Evolutionary conservation across 2,888 invertebrate species (phyloP), one percentile per base, ranked within the genome.

Genomic region (Drosophila prolongata): DNA sequence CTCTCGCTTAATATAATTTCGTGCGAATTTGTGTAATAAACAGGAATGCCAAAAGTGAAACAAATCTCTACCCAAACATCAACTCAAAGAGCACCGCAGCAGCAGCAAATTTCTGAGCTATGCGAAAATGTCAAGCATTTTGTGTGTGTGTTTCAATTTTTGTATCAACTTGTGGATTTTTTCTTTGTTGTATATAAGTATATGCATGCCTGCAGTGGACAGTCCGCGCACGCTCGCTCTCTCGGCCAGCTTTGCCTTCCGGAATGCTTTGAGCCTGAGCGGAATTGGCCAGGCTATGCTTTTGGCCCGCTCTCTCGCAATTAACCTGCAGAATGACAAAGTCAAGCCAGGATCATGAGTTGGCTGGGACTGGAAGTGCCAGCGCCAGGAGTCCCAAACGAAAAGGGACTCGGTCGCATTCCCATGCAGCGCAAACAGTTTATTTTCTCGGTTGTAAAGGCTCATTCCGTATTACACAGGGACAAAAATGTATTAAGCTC

Each of bases 111-210:
- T 52, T 43, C 14, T 30, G 50, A 59, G 50, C 42, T 49, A 55
- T 61, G 66, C 47, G 34, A 47, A 80, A 84, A 84, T 80, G 80
- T 71, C 75, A 77, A 73, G 57, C 75, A 84, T 82, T 78, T 54
- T 50, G 27, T 42, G 65, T 42, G 49, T 38, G 37, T 14, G 46
- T 47, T 35, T 49, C 35, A 11, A 19, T 55, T 54, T 43, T 50
- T 52, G 47, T 50, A 64, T 61, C 44, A 56, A 24, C 30, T 50
- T 34, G 40, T 53, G 37, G 52, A 60, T 49, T 53, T 54, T 30
- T 40, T 50, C n/a, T 19, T 24, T 38, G 46, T 46, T 19, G 34
- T 34, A 6, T n/a, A 27, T n/a, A n/a, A n/a, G n/a, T n/a, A 27
- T 30, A 16, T 16, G 34, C 34, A 47, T 46, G 49, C 56, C 35